A percentile compares a stretch with the other conserved stretches of the same genome.
These are phyloP conservation scores for Arion vulgaris DNA, from an alignment of 1,140 invertebrate species.

Conservation along the genomic window DNA sequence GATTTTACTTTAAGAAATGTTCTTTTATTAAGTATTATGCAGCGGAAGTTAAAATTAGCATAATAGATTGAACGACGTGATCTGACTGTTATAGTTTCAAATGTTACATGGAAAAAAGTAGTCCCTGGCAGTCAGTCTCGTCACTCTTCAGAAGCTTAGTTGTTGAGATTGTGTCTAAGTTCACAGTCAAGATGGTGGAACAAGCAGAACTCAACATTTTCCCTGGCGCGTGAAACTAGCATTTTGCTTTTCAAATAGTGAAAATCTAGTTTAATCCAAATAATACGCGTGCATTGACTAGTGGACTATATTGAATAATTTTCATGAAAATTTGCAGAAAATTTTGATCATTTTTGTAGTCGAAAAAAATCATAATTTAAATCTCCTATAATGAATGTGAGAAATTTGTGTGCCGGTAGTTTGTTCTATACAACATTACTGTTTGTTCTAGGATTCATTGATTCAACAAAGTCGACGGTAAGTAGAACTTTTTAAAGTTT, in stretches of 20 bases:
- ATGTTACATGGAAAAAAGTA: constrained; percentile 4
- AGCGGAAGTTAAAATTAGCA: neutral
- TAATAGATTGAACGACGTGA: neutral
- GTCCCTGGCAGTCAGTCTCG: neutral
- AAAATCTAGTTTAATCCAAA: neutral
- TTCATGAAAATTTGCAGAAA: neutral
- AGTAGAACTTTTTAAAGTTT: no score
- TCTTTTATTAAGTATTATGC: neutral
- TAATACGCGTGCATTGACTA: neutral
- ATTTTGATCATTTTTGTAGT: neutral
- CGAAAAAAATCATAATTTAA: neutral
- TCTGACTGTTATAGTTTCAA: neutral
- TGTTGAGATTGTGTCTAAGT: neutral
- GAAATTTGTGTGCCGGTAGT: neutral
- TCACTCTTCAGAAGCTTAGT: neutral
- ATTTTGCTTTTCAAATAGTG: neutral
- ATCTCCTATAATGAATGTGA: neutral
- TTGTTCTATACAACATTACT: neutral
- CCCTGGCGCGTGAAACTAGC: no score
- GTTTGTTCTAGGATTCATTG: neutral
- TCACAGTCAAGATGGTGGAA: constrained; percentile 31
- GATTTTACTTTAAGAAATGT: neutral
- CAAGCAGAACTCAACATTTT: neutral
- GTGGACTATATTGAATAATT: neutral
- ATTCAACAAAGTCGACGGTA: neutral